Evolutionary conservation across 1,140 invertebrate species (phyloP), one percentile per base, ranked within the genome.

Genomic region (Leptopilina boulardi): DNA sequence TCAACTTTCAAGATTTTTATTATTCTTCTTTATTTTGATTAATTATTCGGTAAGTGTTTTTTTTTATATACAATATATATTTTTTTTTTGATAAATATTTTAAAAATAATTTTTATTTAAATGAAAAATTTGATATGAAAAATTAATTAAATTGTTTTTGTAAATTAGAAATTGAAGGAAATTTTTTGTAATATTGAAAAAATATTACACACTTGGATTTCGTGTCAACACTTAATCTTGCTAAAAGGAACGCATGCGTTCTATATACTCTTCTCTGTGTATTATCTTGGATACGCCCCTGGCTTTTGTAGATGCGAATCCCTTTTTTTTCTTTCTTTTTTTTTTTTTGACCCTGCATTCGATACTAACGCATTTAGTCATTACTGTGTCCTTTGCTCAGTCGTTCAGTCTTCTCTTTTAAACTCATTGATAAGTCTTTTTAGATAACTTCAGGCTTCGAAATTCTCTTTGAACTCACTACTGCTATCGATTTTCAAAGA

Each of bases 171-270:
- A n/a, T n/a, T n/a, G n/a, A n/a, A n/a, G n/a, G n/a, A n/a, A n/a
- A n/a, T n/a, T n/a, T n/a, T n/a, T n/a, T n/a, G n/a, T n/a, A 66
- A 66, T n/a, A n/a, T 66, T 30, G 23, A 51, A 66, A n/a, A n/a
- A 26, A 66, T 23, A 30, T 34, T 66, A 5, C 9, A 30, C 23
- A 30, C 38, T 74, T 51, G 47, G 70, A 80, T 82, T 80, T 79
- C 78, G 70, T 83, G 82, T 82, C 80, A 80, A 84, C 80, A 83
- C 82, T 72, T 80, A 77, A 82, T 76, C 80, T 80, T 79, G 51
- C 1, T 77, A 19, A n/a, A 77, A 75, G 76, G 78, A 71, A 84
- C 84, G 84, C 84, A 85, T 85, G 84, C 84, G 84, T 77, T 26
- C 76, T 71, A 76, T 70, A 38, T 6, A 38, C 3, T 38, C n/a